A percentile compares a stretch with the other conserved stretches of the same genome.
These are phyloP conservation scores for Stigmatopora argus DNA, from an alignment of 2,113 vertebrate genomes.

Conservation along the genomic window DNA sequence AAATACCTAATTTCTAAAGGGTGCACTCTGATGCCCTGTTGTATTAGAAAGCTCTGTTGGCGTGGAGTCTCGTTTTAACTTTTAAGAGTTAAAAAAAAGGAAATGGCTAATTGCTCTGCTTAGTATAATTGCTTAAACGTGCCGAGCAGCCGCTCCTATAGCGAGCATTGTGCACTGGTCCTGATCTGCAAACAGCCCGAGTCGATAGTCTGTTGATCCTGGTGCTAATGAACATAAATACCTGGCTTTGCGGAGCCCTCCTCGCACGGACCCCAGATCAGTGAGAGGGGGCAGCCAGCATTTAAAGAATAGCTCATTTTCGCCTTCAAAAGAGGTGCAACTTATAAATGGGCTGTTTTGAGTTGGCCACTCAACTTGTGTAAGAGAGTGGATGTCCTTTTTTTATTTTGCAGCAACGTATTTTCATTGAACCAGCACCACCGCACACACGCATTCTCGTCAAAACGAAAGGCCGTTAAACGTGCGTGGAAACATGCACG, in stretches of 20 bases:
- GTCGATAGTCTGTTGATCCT: slow-evolving; percentile 66
- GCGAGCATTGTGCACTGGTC: slow-evolving; percentile 57
- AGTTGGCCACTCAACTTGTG: neutral
- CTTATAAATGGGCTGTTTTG: slow-evolving; percentile 42
- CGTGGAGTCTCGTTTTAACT: neutral
- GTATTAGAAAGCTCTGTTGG: neutral
- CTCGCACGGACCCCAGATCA: slow-evolving; percentile 37
- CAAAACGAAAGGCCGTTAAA: neutral
- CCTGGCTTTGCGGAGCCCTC: slow-evolving; percentile 53
- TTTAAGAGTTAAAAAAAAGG: slow-evolving; percentile 11
- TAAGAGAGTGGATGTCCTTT: neutral
- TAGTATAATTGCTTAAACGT: slow-evolving; percentile 48
- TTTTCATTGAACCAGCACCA: neutral
- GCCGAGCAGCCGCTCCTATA: slow-evolving; percentile 30
- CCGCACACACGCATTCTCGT: neutral
- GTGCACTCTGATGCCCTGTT: neutral
- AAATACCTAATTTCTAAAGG: neutral
- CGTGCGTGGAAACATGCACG: neutral
- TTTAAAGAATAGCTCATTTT: slow-evolving; percentile 11
- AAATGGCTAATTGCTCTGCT: slow-evolving; percentile 39
- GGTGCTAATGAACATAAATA: slow-evolving; percentile 69
- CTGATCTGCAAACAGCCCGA: slow-evolving; percentile 55
- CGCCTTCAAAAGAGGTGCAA: slow-evolving; percentile 47
- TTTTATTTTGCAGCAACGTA: neutral
- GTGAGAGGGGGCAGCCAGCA: slow-evolving; percentile 21